Evolutionary conservation across 2,113 vertebrate species (phyloP).

Genomic region (Labrus mixtus): DNA sequence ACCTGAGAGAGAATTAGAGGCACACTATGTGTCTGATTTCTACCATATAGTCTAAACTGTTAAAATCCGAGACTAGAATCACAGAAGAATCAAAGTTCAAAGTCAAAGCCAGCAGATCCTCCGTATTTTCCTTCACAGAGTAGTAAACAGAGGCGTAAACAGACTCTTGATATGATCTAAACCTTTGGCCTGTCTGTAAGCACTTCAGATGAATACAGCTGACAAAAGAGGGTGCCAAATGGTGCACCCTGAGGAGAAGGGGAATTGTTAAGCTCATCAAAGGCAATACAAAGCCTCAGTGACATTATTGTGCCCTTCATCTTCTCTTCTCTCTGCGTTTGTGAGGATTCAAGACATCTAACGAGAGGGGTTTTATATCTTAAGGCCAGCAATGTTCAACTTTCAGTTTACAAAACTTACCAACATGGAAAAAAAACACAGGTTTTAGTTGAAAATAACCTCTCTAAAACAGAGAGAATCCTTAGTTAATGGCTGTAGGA

Average conservation of each 20-base stretch:
- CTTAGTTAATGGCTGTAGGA: neutral
- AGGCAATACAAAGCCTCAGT: slow-evolving; percentile 52
- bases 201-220: slow-evolving; percentile 41
- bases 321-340: slow-evolving; percentile 39
- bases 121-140: neutral
- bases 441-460: neutral
- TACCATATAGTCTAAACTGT: slow-evolving; percentile 10
- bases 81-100: too few species aligned
- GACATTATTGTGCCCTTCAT: slow-evolving; percentile 38
- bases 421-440: slow-evolving; percentile 12
- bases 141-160: slow-evolving; percentile 10
- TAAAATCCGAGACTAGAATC: neutral
- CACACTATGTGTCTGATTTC: neutral
- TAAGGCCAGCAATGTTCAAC: slow-evolving; percentile 31
- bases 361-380: slow-evolving; percentile 11
- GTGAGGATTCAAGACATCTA: slow-evolving; percentile 52
- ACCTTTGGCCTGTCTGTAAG: slow-evolving; percentile 20
- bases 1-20: neutral
- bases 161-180: slow-evolving; percentile 14
- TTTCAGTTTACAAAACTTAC: slow-evolving; percentile 31
- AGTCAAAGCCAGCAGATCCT: neutral
- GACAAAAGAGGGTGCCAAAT: slow-evolving; percentile 42
- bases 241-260: slow-evolving; percentile 15
- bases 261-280: slow-evolving; percentile 46
- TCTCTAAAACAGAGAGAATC: neutral